Conservation (phyloP, 2,797 vertebrate species). For the Poeciliopsis infans region DNA sequence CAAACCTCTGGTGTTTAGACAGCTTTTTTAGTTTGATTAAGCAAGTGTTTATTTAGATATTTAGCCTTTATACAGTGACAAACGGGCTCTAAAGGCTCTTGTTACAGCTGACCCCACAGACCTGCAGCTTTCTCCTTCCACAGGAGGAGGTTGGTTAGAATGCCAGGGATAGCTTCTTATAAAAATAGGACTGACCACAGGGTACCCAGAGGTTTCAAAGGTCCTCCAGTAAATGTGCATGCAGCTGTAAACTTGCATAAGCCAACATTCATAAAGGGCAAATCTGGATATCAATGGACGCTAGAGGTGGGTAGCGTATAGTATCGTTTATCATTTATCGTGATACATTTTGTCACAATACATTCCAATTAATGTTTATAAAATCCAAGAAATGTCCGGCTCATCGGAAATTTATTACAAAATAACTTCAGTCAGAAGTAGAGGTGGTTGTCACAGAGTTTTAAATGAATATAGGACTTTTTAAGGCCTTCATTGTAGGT, state of each 20-base stretch:
- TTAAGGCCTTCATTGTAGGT: no score
- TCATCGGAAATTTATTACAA: neutral
- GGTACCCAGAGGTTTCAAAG: constrained; percentile 68
- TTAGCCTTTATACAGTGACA: constrained; percentile 29
- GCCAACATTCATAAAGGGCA: neutral
- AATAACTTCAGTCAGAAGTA: neutral
- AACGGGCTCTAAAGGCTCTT: constrained; percentile 56
- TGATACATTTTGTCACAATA: no score
- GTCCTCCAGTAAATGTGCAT: constrained; percentile 67
- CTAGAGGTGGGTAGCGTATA: no score
- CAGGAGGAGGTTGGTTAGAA: constrained; percentile 47
- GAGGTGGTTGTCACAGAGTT: neutral
- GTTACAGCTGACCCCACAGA: constrained; percentile 69
- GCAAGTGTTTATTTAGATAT: constrained; percentile 32
- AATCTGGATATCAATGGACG: no score
- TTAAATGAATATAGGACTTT: no score
- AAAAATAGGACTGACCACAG: constrained; percentile 79
- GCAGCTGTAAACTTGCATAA: constrained; percentile 3
- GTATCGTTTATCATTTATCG: no score
- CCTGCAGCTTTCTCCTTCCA: constrained; percentile 61
- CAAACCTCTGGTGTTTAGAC: neutral
- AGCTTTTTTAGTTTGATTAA: constrained; percentile 52
- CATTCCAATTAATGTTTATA: no score
- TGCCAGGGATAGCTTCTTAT: constrained; percentile 71
- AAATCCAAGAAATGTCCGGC: no score